Conservation (phyloP, 2,888 invertebrate species). For the Amphipyra tragopoginis region DNA sequence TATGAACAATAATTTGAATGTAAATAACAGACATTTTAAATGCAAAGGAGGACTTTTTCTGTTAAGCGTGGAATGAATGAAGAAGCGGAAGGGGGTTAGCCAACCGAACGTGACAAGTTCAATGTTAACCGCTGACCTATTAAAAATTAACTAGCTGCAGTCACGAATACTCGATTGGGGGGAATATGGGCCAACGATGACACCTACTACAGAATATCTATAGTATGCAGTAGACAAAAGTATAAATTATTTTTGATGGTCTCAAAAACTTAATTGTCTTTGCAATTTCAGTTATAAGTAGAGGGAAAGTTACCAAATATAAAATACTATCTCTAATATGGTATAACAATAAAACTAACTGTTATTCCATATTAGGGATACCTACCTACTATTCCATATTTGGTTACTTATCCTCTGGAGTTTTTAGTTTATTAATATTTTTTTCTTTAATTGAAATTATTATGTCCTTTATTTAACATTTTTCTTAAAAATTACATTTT, state of each 20-base stretch:
- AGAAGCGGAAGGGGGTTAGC: constrained; percentile 28
- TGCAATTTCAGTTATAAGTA: too few relatives aligned
- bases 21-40: background rate
- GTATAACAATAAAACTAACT: too few relatives aligned
- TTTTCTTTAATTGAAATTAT: too few relatives aligned
- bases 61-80: constrained; percentile 23
- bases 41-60: background rate
- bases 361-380: too few relatives aligned
- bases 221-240: background rate
- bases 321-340: too few relatives aligned
- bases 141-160: constrained; percentile 57
- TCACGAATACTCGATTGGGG: constrained; percentile 59
- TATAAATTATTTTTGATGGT: background rate
- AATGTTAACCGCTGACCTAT: constrained; percentile 66
- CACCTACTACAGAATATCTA: constrained; percentile 17
- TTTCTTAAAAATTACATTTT: too few relatives aligned
- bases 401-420: too few relatives aligned
- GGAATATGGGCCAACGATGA: constrained; percentile 56
- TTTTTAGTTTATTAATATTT: too few relatives aligned
- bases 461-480: too few relatives aligned
- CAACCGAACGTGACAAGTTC: constrained; percentile 66
- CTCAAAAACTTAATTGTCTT: too few relatives aligned
- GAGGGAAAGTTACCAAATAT: too few relatives aligned
- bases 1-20: background rate
- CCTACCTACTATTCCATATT: too few relatives aligned